Conservation (phyloP, 1,140 invertebrate genomes). For the Muscidifurax raptorellus region DNA sequence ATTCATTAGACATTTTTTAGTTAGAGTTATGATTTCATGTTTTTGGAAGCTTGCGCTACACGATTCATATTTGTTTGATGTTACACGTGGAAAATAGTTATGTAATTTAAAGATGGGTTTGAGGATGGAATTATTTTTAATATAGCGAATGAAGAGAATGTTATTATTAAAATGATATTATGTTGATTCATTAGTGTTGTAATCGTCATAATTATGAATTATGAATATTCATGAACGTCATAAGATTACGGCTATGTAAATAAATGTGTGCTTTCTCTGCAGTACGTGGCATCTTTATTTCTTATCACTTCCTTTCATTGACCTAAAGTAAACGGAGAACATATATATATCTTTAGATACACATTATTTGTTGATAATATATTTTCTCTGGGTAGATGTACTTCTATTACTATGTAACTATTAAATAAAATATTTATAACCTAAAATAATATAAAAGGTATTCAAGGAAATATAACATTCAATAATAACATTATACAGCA, state of each 20-base stretch:
- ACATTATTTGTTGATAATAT: not conserved
- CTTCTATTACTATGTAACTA: not conserved
- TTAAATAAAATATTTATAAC: not conserved
- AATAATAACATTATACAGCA: not conserved
- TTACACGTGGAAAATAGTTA: not conserved
- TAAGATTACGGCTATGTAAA: conserved; percentile 48
- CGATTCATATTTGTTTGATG: conserved; percentile 5
- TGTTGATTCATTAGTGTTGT: conserved; percentile 39
- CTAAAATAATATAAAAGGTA: not conserved
- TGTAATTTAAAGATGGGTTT: not conserved
- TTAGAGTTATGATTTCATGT: not conserved
- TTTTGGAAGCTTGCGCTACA: not conserved
- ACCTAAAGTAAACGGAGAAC: conserved; percentile 16
- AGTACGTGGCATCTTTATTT: conserved; percentile 41
- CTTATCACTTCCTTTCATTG: conserved; percentile 41
- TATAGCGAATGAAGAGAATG: conserved; percentile 29
- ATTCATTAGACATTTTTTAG: not conserved
- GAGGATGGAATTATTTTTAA: conserved; percentile 31
- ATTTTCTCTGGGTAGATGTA: not conserved
- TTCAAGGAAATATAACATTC: not conserved
- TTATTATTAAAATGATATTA: conserved; percentile 26
- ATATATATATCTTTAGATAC: not conserved
- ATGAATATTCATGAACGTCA: conserved; percentile 32
- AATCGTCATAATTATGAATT: conserved; percentile 19
- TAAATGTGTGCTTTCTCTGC: conserved; percentile 52